Conservation (phyloP, 2,888 invertebrate genomes). For the Cosmorhoe ocellata region DNA sequence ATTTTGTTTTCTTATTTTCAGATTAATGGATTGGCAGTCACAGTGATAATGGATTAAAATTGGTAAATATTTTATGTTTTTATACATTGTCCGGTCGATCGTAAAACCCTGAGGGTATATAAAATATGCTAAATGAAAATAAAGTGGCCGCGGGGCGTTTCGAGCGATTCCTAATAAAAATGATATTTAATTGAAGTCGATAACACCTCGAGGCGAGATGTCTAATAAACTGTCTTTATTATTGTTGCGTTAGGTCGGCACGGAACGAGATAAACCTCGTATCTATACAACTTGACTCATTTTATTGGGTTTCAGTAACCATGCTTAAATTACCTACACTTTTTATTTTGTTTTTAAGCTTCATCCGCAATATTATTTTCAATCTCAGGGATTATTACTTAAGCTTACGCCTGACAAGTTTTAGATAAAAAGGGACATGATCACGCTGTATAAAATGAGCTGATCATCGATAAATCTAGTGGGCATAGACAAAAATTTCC, state of each 20-base stretch:
- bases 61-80: constrained; percentile 50
- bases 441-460: too few species aligned
- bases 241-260: constrained; percentile 70
- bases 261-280: constrained; percentile 56
- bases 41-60: constrained; percentile 53
- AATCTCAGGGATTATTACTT: too few species aligned
- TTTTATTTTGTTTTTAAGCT: background rate
- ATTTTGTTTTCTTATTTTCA: constrained; percentile 52
- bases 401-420: too few species aligned
- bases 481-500: too few species aligned
- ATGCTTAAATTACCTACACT: background rate
- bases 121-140: constrained; percentile 56
- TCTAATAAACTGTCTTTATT: constrained; percentile 79
- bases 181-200: constrained; percentile 80
- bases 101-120: constrained; percentile 47
- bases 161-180: constrained; percentile 76
- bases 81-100: constrained; percentile 44
- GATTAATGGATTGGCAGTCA: constrained; percentile 56
- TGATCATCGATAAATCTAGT: too few species aligned
- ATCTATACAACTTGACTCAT: constrained; percentile 15
- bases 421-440: too few species aligned
- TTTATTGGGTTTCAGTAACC: constrained; percentile 11
- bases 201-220: constrained; percentile 72
- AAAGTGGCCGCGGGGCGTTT: constrained; percentile 66
- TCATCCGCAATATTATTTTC: too few species aligned